Evolutionary conservation across 2,888 invertebrate genomes (phyloP).

Genomic region (Spodoptera littoralis): DNA sequence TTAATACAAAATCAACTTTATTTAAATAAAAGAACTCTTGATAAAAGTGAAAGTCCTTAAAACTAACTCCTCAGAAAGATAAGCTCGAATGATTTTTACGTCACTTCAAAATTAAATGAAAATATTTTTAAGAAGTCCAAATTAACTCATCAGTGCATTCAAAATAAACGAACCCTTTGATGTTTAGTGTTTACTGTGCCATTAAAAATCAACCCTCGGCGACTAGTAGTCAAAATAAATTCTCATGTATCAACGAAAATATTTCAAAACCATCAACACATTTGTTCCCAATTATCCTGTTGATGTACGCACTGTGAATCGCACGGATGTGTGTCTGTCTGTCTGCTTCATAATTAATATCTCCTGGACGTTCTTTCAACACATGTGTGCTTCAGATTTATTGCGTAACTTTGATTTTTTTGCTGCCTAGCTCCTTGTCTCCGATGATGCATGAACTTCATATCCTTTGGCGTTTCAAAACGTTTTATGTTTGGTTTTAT

Average conservation of each 20-base stretch:
- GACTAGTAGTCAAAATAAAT: conserved; percentile 63
- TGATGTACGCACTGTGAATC: conserved; percentile 82
- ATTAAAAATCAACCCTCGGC: conserved; percentile 55
- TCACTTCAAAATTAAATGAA: conserved; percentile 36
- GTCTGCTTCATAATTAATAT: conserved; percentile 79
- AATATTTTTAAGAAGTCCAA: conserved; percentile 54
- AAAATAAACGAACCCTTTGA: conserved; percentile 61
- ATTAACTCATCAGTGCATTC: conserved; percentile 47
- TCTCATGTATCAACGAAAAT: conserved; percentile 58
- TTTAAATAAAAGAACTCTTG: conserved; percentile 2
- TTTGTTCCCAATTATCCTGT: conserved; percentile 84
- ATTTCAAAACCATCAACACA: conserved; percentile 68
- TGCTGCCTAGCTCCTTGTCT: conserved; percentile 34
- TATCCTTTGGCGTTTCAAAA: conserved; percentile 30
- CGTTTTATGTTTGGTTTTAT: not conserved
- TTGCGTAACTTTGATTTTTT: conserved; percentile 67
- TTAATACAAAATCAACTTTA: too few species aligned
- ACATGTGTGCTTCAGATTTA: conserved; percentile 82
- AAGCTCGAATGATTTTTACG: conserved; percentile 7
- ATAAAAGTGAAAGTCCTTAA: not conserved
- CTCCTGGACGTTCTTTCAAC: conserved; percentile 74
- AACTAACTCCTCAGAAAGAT: conserved; percentile 8
- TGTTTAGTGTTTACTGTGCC: conserved; percentile 59
- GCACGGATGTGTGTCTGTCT: conserved; percentile 75
- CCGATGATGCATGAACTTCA: conserved; percentile 41